Percentiles rank a stretch among this genome's conserved stretches.
These are phyloP conservation scores for Lindbergichthys nudifrons DNA, from an alignment of 2,797 vertebrate genomes.

Conservation along the genomic window DNA sequence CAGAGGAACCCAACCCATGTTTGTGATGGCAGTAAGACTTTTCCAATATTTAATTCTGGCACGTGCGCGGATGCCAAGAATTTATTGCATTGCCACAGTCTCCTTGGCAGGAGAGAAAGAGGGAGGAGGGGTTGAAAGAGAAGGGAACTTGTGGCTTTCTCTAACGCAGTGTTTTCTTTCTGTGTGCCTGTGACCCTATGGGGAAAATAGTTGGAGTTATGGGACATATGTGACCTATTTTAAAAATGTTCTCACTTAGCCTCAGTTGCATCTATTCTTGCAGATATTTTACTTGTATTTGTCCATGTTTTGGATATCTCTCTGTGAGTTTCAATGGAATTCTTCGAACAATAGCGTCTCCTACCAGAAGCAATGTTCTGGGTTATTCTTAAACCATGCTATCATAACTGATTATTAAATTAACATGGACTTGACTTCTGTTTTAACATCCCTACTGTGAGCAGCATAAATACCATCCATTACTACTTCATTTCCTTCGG, in stretches of 20 bases:
- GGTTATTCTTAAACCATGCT: too few relatives aligned
- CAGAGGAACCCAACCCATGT: conserved; percentile 76
- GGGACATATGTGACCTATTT: conserved; percentile 35
- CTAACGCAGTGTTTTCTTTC: conserved; percentile 54
- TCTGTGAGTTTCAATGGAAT: background rate
- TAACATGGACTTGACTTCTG: background rate
- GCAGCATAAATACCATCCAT: background rate
- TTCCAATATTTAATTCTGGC: conserved; percentile 82
- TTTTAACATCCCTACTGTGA: background rate
- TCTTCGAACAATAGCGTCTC: background rate
- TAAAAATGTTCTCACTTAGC: too few relatives aligned
- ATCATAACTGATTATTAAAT: background rate
- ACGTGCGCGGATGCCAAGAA: conserved; percentile 70
- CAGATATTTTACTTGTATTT: too few relatives aligned
- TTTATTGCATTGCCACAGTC: conserved; percentile 76
- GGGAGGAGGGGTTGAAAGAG: conserved; percentile 40
- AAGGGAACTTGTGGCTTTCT: conserved; percentile 58
- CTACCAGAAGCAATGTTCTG: too few relatives aligned
- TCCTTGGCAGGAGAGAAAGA: conserved; percentile 45
- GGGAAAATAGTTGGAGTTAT: conserved; percentile 43
- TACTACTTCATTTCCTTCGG: too few relatives aligned
- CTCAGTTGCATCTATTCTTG: too few relatives aligned
- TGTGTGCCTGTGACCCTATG: conserved; percentile 45
- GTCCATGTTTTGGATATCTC: background rate
- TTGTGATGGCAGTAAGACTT: conserved; percentile 82